Percentiles rank a stretch among this genome's conserved stretches.
Conservation (phyloP, 2,113 vertebrate species). For the Emydocephalus ijimae region DNA sequence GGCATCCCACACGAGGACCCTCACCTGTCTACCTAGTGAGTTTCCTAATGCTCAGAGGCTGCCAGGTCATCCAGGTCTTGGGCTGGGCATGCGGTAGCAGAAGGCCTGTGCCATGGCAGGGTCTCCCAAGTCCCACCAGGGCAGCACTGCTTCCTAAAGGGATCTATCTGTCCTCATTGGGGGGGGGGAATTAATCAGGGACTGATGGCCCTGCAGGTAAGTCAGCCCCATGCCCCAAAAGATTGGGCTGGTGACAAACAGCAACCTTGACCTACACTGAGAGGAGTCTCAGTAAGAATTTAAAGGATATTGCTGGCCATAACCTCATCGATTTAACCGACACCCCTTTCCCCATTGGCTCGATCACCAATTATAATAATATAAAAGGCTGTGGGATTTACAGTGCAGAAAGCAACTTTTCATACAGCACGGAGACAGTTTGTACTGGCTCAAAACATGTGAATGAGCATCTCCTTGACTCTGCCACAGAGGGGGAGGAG, state of each 20-base stretch:
- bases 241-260: background rate
- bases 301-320: background rate
- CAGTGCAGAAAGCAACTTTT: background rate
- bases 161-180: background rate
- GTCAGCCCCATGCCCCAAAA: background rate
- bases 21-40: background rate
- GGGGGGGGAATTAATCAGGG: background rate
- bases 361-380: background rate
- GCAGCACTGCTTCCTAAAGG: background rate
- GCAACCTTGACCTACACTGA: no score
- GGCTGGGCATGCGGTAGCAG: no score
- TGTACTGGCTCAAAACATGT: no score
- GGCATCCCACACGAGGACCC: background rate
- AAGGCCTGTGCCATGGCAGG: no score
- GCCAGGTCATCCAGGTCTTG: background rate
- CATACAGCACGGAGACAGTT: no score
- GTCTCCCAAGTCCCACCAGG: background rate
- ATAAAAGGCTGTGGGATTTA: background rate
- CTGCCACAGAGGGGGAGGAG: background rate
- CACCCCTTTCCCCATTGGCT: no score
- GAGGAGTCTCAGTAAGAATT: background rate
- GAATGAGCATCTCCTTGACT: background rate
- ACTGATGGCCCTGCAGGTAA: background rate
- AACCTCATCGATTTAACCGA: background rate
- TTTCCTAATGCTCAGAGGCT: background rate